Conservation (phyloP, 1,140 invertebrate species). For the Leptinotarsa undecemlineata region DNA sequence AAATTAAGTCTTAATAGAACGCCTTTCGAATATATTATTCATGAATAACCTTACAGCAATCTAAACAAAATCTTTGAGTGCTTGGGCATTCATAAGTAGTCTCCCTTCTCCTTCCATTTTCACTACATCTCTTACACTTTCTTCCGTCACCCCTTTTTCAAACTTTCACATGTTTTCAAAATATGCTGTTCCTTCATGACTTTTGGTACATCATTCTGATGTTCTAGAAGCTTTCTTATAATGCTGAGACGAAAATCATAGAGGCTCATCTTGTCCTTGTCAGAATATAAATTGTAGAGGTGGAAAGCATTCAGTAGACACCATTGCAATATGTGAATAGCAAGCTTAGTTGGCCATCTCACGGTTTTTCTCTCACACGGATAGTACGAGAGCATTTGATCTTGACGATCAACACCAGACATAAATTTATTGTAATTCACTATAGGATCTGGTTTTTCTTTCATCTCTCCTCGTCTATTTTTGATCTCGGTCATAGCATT, state of each 20-base stretch:
- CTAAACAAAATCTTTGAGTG: neutral
- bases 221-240: neutral
- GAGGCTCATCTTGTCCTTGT: neutral
- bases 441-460: constrained; percentile 45
- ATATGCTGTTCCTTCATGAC: neutral
- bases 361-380: constrained; percentile 43
- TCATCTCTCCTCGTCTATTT: constrained; percentile 34
- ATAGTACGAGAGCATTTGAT: constrained; percentile 52
- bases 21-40: too few relatives aligned
- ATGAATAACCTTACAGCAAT: constrained; percentile 1
- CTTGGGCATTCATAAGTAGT: neutral
- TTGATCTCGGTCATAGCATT: neutral
- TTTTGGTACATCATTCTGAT: neutral
- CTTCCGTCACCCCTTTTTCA: neutral
- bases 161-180: neutral
- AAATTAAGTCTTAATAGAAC: neutral
- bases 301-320: neutral
- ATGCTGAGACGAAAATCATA: neutral
- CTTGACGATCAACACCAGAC: constrained; percentile 47
- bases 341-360: constrained; percentile 47
- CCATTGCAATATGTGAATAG: constrained; percentile 29
- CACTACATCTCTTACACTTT: neutral
- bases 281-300: neutral
- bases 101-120: neutral
- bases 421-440: constrained; percentile 50